Conservation (phyloP, 1,140 invertebrate species). For the Drosophila lacteicornis region DNA sequence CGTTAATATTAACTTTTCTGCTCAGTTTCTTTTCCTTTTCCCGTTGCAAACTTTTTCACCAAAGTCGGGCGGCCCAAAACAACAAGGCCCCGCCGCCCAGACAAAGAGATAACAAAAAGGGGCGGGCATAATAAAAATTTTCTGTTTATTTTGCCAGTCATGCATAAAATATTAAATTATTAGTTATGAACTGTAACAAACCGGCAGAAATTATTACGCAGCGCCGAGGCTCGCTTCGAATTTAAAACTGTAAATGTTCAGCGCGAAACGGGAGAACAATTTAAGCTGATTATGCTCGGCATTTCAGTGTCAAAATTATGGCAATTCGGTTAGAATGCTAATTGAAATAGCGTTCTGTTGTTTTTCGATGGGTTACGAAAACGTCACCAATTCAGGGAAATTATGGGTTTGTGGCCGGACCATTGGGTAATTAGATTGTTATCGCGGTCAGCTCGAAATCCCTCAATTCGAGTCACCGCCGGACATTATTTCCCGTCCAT, state of each 20-base stretch:
- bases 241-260: constrained; percentile 17
- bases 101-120: constrained; percentile 43
- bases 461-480: background rate
- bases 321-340: constrained; percentile 29
- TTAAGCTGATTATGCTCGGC: constrained; percentile 39
- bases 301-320: constrained; percentile 31
- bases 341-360: constrained; percentile 38
- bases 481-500: constrained; percentile 26
- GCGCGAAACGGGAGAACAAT: constrained; percentile 34
- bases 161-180: constrained; percentile 83
- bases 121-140: constrained; percentile 50
- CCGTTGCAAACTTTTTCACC: constrained; percentile 49
- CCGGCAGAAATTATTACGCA: constrained; percentile 21
- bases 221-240: background rate
- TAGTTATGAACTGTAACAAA: constrained; percentile 67
- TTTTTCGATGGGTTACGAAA: background rate
- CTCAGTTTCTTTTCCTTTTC: constrained; percentile 67
- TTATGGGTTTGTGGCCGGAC: background rate
- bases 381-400: background rate
- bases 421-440: constrained; percentile 15
- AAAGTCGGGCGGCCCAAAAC: constrained; percentile 53
- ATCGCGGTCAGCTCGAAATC: constrained; percentile 1
- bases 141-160: constrained; percentile 78
- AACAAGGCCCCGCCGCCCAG: constrained; percentile 1
- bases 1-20: constrained; percentile 82